Evolutionary conservation across 2,797 vertebrate genomes (phyloP), one percentile per base, ranked within the genome.

Genomic region (Discoglossus pictus): DNA sequence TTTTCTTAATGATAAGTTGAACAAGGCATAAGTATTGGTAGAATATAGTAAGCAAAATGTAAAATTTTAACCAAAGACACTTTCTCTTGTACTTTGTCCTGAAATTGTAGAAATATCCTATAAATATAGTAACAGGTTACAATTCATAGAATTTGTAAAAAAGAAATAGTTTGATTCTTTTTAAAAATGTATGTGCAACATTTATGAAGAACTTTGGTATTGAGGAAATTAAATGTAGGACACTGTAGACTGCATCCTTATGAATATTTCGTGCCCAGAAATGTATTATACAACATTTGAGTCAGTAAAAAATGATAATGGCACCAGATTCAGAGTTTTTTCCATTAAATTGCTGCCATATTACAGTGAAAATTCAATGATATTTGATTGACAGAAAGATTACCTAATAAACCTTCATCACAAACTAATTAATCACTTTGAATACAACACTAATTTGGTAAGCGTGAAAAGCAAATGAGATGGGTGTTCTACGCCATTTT

Each of bases 341-440:
- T 56, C n/a, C n/a, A n/a, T n/a, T 73, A 80, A 80, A 79, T 73
- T 58, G 68, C 51, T 74, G 51, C 71, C 71, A 50, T 77, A 75
- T 61, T 72, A 15, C 25, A 73, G 53, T 74, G 73, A 82, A 79
- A 77, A 44, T 42, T 55, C 59, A 34, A 39, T 77, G 79, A 77
- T 75, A 81, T 82, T 79, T 88, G 84, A 87, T 74, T 84, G 86
- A 79, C 81, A 82, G 83, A 75, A 87, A 85, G 80, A 86, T 82
- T 83, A 81, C 82, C 84, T 87, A 84, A 86, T 86, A 88, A 85
- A 86, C 73, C 75, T 81, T 76, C 79, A 75, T 80, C 79, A 84
- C 84, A 83, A 86, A 84, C 79, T 82, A 88, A 88, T 89, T 88
- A 88, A 88, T 88, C 83, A 84, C 68, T 77, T 73, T 69, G 79